phyloP scores from a whole-genome alignment of 2,797 vertebrate species.

The Tokudaia muenninki region DNA sequence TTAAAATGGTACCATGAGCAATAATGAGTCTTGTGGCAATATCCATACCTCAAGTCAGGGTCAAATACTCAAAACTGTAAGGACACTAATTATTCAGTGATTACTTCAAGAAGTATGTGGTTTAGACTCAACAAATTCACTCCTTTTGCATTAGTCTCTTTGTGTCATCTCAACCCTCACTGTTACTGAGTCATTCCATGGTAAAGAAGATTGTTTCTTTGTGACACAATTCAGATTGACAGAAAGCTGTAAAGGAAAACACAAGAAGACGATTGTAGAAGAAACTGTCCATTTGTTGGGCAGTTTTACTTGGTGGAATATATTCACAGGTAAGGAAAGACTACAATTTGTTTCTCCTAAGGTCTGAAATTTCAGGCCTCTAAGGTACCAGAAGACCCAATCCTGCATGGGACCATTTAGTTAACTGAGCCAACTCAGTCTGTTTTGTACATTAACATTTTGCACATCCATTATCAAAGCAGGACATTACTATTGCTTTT shows the following conservation, averaged over 20 bases:
- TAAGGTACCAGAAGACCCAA: not conserved
- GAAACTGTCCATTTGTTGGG: not conserved
- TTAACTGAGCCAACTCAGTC: not conserved
- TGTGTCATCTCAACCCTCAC: not conserved
- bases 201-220: not conserved
- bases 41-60: not conserved
- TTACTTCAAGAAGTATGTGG: not conserved
- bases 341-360: not conserved
- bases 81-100: not conserved
- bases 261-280: not conserved
- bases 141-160: not conserved
- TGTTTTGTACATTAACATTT: not conserved
- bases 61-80: slow-evolving; percentile 38
- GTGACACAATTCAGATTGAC: not conserved
- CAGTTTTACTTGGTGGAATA: not conserved
- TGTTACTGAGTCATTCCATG: not conserved
- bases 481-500: not conserved
- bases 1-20: not conserved
- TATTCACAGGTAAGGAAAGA: not conserved
- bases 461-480: not conserved
- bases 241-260: not conserved
- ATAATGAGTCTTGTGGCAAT: not conserved
- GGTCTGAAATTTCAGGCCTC: not conserved
- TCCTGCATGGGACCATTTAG: not conserved
- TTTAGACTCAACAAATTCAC: not conserved